Percentiles rank a stretch among this genome's conserved stretches.
Evolutionary conservation across 2,888 invertebrate species (phyloP).

Genomic region (Platynereis dumerilii): DNA sequence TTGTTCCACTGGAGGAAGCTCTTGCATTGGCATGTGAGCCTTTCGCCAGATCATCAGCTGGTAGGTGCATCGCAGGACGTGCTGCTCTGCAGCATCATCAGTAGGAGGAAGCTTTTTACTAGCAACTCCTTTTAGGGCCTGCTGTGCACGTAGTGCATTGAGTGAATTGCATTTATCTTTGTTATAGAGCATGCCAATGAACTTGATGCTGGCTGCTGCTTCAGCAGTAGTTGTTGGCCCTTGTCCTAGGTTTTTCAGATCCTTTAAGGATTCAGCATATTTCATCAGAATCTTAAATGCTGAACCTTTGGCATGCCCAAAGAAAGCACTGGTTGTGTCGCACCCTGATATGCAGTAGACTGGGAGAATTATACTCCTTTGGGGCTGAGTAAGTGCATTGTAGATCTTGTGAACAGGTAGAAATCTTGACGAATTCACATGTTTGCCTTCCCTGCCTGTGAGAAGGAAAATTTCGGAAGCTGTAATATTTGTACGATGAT

Average conservation of each 20-base stretch:
- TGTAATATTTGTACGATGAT: conserved; percentile 1
- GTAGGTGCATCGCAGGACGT: background rate
- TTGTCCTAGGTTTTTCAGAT: no score
- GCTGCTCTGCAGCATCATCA: background rate
- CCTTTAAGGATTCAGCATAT: no score
- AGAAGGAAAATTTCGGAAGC: background rate
- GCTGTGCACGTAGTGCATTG: background rate
- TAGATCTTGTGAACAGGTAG: conserved; percentile 7
- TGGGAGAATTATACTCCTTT: background rate
- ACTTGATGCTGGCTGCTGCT: background rate
- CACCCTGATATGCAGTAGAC: conserved; percentile 14
- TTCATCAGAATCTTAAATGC: background rate
- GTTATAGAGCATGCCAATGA: background rate
- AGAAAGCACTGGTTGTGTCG: conserved; percentile 10
- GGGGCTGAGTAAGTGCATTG: background rate
- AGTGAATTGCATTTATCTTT: background rate
- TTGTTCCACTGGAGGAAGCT: background rate
- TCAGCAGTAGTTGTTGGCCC: no score
- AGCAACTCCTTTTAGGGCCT: background rate
- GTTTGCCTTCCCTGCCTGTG: conserved; percentile 8
- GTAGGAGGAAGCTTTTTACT: background rate
- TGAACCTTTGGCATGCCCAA: background rate
- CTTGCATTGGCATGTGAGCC: background rate
- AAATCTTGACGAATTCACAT: background rate
- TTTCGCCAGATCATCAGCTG: background rate